These are phyloP conservation scores for Fukomys damarensis DNA, from an alignment of 2,113 vertebrate species.

Conservation along the genomic window DNA sequence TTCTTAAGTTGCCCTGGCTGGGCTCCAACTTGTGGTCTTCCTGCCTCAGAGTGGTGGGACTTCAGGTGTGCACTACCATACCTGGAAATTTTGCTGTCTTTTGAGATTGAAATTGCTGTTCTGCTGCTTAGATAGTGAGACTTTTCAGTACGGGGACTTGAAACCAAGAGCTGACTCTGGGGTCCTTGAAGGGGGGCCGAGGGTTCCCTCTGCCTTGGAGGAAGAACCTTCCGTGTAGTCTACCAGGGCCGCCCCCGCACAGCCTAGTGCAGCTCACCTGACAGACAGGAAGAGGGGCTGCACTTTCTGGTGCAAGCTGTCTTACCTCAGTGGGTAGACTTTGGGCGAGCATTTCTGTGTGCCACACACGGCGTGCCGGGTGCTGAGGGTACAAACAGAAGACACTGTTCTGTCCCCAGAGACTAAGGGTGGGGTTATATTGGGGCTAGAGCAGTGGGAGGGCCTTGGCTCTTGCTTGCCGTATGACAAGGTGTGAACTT, in stretches of 20 bases:
- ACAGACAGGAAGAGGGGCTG: not conserved
- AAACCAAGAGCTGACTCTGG: not conserved
- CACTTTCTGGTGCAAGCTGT: not conserved
- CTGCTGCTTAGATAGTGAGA: slow-evolving; percentile 33
- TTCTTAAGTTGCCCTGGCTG: not conserved
- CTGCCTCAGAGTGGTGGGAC: too few species aligned
- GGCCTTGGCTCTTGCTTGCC: not conserved
- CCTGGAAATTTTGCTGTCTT: too few species aligned
- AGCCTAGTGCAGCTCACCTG: rapidly evolving
- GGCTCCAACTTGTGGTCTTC: not conserved
- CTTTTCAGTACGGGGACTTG: not conserved
- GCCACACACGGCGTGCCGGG: not conserved
- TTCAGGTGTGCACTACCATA: too few species aligned
- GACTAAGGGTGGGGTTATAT: not conserved
- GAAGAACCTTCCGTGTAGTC: not conserved
- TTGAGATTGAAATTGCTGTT: not conserved
- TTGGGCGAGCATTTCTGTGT: not conserved
- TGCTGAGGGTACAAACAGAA: not conserved
- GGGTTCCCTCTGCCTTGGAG: not conserved
- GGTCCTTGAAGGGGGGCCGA: not conserved
- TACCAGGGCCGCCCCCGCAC: not conserved
- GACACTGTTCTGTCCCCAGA: not conserved
- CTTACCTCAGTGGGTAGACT: not conserved
- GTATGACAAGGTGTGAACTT: not conserved
- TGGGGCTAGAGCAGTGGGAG: not conserved